Percentiles rank a stretch among this genome's conserved stretches.
phyloP scores from a whole-genome alignment of 2,888 invertebrate species.

The Leptinotarsa peninsularis region DNA sequence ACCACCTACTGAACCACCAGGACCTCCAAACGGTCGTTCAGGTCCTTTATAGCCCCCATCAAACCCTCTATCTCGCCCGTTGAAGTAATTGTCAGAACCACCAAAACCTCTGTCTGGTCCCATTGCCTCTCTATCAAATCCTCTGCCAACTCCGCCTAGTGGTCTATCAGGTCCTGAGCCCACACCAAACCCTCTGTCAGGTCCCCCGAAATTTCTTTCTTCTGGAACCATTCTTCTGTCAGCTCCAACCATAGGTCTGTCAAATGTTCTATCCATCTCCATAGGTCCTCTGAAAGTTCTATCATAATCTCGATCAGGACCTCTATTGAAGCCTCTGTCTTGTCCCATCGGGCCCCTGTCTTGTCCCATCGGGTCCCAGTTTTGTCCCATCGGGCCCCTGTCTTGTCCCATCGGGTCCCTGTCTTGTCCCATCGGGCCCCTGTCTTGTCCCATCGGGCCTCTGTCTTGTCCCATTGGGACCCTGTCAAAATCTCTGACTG shows the following conservation, averaged over 20 bases:
- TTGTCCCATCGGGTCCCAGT: background rate
- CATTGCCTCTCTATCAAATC: background rate
- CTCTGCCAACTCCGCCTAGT: background rate
- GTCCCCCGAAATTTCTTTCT: background rate
- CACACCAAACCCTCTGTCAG: background rate
- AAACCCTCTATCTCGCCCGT: constrained; percentile 11
- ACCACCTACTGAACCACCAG: constrained; percentile 4
- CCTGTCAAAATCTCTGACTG: background rate
- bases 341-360: background rate
- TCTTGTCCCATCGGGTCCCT: background rate
- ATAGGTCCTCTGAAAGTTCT: background rate
- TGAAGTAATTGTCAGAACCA: background rate
- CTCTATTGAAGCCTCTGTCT: background rate
- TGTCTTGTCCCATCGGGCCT: background rate
- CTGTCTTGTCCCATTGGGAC: background rate
- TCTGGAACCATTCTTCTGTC: background rate
- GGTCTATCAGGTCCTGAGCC: background rate
- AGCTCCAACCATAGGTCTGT: background rate
- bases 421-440: background rate
- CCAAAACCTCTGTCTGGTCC: constrained; percentile 7
- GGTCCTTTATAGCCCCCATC: background rate
- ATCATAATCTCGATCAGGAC: background rate
- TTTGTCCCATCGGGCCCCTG: background rate
- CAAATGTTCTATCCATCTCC: background rate
- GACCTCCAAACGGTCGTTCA: constrained; percentile 1